Evolutionary conservation across 2,888 invertebrate genomes (phyloP).

Genomic region (Himalopsyche anomala): DNA sequence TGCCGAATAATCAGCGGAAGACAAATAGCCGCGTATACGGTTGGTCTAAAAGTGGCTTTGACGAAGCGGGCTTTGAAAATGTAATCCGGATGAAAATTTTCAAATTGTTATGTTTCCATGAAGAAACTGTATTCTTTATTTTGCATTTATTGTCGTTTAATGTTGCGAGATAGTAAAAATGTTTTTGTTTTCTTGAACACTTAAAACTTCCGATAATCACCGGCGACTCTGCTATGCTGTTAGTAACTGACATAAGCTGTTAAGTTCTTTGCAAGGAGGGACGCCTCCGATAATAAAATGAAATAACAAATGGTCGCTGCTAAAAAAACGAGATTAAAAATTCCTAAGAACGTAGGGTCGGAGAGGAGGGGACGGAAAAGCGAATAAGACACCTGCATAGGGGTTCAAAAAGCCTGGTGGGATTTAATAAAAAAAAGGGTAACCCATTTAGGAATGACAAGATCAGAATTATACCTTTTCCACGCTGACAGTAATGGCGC

Average conservation of each 20-base stretch:
- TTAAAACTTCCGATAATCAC: background rate
- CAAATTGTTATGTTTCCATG: no score
- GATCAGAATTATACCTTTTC: slow-evolving; percentile 55
- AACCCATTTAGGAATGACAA: slow-evolving; percentile 55
- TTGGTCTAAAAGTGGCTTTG: no score
- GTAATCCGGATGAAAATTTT: no score
- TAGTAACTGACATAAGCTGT: background rate
- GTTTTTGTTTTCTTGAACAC: no score
- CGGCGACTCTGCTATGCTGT: background rate
- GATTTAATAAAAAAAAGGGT: slow-evolving; percentile 58
- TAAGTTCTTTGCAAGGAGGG: background rate
- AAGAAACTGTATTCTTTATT: no score
- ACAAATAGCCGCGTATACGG: no score
- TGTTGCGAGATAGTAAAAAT: no score
- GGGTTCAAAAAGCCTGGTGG: slow-evolving; percentile 34
- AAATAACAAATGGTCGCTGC: slow-evolving; percentile 45
- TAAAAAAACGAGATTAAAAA: slow-evolving; percentile 60
- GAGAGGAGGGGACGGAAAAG: background rate
- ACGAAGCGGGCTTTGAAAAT: no score
- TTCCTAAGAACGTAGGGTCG: slow-evolving; percentile 48
- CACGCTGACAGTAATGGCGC: slow-evolving; percentile 47
- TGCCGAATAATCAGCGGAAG: no score
- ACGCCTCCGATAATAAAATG: slow-evolving; percentile 54
- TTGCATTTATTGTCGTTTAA: no score
- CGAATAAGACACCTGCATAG: slow-evolving; percentile 38